Evolutionary conservation across 2,888 invertebrate genomes (phyloP).

Genomic region (Acanthosoma haemorrhoidale): DNA sequence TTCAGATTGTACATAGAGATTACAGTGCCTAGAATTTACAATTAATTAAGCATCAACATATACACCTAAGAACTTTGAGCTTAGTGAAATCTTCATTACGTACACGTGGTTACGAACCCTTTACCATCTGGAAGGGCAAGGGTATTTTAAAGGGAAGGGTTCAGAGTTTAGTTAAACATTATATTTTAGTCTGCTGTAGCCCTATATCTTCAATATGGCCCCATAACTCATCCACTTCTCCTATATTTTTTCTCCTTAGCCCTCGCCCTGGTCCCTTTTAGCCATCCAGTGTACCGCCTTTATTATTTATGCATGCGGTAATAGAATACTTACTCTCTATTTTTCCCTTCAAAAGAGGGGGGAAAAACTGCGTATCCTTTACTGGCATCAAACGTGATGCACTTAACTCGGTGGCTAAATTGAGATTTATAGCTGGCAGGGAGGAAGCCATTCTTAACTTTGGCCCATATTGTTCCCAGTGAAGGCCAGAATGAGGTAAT

Average conservation of each 20-base stretch:
- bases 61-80: too few species aligned
- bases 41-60: too few species aligned
- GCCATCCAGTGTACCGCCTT: neutral
- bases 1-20: too few species aligned
- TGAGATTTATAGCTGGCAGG: slow-evolving; percentile 4
- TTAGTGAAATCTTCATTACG: too few species aligned
- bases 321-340: slow-evolving; percentile 9
- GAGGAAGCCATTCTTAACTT: neutral
- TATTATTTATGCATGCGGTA: slow-evolving; percentile 10
- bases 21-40: too few species aligned
- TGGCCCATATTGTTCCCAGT: slow-evolving; percentile 2
- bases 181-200: neutral
- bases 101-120: too few species aligned
- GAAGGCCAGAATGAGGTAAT: neutral
- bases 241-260: neutral
- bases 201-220: slow-evolving; percentile 11
- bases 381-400: neutral
- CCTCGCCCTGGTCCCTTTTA: neutral
- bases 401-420: neutral
- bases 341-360: too few species aligned
- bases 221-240: neutral
- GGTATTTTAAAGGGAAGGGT: neutral
- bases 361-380: slow-evolving; percentile 8
- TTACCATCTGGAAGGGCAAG: neutral
- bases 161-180: slow-evolving; percentile 2